Evolutionary conservation across 2,888 invertebrate species (phyloP).

Genomic region (Tinea semifulvella): DNA sequence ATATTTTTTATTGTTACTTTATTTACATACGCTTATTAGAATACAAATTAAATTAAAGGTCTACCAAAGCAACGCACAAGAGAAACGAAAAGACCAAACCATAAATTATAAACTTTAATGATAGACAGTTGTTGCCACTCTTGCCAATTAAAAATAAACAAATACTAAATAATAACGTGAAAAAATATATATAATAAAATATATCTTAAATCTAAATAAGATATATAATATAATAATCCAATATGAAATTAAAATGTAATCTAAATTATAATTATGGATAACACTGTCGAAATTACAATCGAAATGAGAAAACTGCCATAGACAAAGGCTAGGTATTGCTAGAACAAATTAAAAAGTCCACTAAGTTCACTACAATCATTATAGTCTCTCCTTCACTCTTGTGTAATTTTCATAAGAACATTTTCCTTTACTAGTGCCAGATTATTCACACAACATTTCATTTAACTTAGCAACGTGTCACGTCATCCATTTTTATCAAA

Average conservation of each 20-base stretch:
- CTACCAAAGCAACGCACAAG: not conserved
- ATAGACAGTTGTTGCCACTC: not conserved
- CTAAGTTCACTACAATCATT: not conserved
- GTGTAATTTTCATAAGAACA: not conserved
- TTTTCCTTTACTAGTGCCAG: not conserved
- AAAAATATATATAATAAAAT: no score
- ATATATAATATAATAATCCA: no score
- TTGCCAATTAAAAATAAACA: no score
- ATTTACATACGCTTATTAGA: no score
- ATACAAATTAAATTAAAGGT: slow-evolving; percentile 2
- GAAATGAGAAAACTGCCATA: no score
- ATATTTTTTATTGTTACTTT: not conserved
- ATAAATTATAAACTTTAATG: not conserved
- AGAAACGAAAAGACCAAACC: not conserved
- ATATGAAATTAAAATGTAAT: no score
- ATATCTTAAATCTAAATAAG: no score
- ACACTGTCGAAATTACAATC: no score
- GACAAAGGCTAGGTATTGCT: no score
- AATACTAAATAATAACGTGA: no score
- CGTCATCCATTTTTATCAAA: slow-evolving; percentile 9
- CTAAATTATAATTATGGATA: no score
- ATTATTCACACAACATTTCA: not conserved
- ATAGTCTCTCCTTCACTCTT: not conserved
- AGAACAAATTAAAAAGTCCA: not conserved
- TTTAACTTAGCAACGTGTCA: not conserved